Evolutionary conservation across 1,140 invertebrate species (phyloP), one percentile per base, ranked within the genome.

Genomic region (Nasonia giraulti): DNA sequence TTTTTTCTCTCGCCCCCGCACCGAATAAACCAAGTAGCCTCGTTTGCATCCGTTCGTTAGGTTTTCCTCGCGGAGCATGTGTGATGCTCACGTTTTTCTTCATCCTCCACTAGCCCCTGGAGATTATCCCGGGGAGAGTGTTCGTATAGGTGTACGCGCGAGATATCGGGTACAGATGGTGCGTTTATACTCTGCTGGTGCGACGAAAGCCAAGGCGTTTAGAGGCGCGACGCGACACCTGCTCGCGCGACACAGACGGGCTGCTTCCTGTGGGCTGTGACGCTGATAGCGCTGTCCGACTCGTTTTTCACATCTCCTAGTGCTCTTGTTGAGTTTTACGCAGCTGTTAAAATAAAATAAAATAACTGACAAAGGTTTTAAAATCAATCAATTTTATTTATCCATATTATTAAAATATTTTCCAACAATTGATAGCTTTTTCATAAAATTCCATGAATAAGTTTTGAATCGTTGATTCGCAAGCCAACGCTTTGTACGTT

Each of bases 31-130:
- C 17, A 20, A 33, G 73, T 20, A n/a, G 73, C 73, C 20, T 75
- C 73, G 33, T 44, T n/a, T 17, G 73, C 73, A 75, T 75, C 73
- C 33, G 73, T 75, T 75, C 27, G 62, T 17, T 7, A 14, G 62
- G 68, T 71, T 27, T 71, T n/a, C 55, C 17, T 17, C 4, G 5
- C 23, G 10, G 37, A 12, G 20, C 73, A 75, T 75, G 37, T 44
- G 73, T 44, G 73, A 33, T 5, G 55, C 37, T 75, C 71, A 37
- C 27, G 31, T 31, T 40, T 37, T 75, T 75, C 37, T 37, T 40
- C 73, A 20, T 74, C 73, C 31, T 33, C 7, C 27, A n/a, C 73
- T 75, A 44, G 73, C 73, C 73, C 73, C 73, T 75, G 73, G 73
- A 75, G 73, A 40, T 75, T 75, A 75, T 75, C 37, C 73, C 14